Percentiles rank a stretch among this genome's conserved stretches.
phyloP scores from a whole-genome alignment of 2,797 vertebrate genomes.

The Silurus aristotelis region DNA sequence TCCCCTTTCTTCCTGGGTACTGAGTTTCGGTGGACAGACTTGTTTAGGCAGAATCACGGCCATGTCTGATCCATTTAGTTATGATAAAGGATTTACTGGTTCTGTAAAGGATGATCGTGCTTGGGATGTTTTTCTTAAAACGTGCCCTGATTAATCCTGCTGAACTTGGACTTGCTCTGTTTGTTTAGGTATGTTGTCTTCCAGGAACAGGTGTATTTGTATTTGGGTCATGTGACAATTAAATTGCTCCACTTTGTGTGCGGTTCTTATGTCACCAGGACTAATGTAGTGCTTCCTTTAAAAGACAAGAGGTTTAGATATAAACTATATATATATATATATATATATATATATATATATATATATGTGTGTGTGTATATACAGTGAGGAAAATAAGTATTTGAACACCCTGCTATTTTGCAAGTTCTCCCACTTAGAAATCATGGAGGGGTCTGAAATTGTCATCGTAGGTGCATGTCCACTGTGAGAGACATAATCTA shows the following conservation, averaged over 20 bases:
- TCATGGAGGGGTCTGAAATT: too few relatives aligned
- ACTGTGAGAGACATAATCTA: too few relatives aligned
- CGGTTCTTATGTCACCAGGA: background rate
- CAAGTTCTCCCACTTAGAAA: too few relatives aligned
- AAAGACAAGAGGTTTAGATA: too few relatives aligned
- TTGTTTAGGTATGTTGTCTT: background rate
- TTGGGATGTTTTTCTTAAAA: background rate
- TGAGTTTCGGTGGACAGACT: background rate
- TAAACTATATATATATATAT: too few relatives aligned
- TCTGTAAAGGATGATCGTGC: too few relatives aligned
- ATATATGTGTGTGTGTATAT: too few relatives aligned
- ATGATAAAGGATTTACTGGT: background rate
- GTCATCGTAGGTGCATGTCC: too few relatives aligned
- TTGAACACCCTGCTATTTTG: too few relatives aligned
- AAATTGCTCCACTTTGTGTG: background rate
- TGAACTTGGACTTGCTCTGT: background rate
- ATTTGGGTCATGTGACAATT: background rate
- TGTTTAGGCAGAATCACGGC: background rate
- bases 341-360: too few relatives aligned
- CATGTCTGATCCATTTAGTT: background rate
- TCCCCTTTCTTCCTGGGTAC: background rate
- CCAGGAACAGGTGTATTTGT: background rate
- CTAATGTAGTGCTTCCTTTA: background rate
- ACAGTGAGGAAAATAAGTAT: too few relatives aligned
- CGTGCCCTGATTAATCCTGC: background rate